Conservation (phyloP, 1,140 invertebrate species). For the Drosophila jambulina region DNA sequence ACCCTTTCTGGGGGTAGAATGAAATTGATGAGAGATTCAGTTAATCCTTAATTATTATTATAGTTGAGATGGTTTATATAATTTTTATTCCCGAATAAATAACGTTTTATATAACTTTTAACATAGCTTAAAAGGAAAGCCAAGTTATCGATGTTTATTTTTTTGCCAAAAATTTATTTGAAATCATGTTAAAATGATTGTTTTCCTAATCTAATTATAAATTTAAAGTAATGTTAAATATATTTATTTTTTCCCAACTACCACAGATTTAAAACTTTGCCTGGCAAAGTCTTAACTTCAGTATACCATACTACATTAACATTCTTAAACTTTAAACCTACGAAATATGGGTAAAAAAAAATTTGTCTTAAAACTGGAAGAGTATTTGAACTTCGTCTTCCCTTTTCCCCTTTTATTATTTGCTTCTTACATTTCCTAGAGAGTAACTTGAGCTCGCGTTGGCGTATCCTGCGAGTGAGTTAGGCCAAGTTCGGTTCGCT, state of each 20-base stretch:
- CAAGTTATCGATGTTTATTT: neutral
- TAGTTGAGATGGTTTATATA: neutral
- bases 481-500: conserved; percentile 22
- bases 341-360: too few species aligned
- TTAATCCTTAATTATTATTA: neutral
- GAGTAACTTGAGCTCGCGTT: conserved; percentile 54
- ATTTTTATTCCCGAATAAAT: too few species aligned
- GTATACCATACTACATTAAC: too few species aligned
- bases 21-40: neutral
- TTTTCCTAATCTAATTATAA: neutral
- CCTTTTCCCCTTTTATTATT: conserved; percentile 1
- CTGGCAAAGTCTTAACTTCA: too few species aligned
- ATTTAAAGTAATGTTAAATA: neutral
- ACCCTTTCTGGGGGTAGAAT: neutral
- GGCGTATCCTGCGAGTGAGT: conserved; percentile 58
- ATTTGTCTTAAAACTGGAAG: too few species aligned
- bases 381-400: neutral
- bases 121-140: neutral
- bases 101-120: neutral
- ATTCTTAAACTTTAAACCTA: too few species aligned
- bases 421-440: conserved; percentile 31
- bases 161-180: too few species aligned
- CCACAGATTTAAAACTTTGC: too few species aligned
- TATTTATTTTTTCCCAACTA: too few species aligned
- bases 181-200: neutral